These are phyloP conservation scores for Lineus longissimus DNA, from an alignment of 1,140 invertebrate species.

Conservation along the genomic window DNA sequence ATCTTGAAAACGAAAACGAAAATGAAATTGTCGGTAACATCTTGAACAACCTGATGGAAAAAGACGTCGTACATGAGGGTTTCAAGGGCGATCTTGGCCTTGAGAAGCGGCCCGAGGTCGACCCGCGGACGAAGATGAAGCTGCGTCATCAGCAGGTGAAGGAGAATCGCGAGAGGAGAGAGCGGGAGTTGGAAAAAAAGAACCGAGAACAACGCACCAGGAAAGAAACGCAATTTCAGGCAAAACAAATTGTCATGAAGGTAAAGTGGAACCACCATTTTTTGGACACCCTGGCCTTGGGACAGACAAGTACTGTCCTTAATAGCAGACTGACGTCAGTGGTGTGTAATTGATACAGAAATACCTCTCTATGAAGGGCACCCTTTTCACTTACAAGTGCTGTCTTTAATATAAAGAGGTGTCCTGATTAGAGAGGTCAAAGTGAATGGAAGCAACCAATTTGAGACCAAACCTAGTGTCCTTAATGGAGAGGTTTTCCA, in stretches of 20 bases:
- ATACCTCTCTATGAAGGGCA: no score
- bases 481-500: no score
- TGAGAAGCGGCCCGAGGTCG: slow-evolving; percentile 28
- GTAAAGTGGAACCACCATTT: slow-evolving; percentile 14
- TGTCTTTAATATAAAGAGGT: no score
- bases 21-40: slow-evolving; percentile 33
- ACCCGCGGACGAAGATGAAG: slow-evolving; percentile 41
- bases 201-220: slow-evolving; percentile 30
- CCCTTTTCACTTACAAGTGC: no score
- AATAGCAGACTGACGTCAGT: no score
- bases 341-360: no score
- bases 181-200: slow-evolving; percentile 33
- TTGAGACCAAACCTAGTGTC: no score
- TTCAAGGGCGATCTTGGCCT: slow-evolving; percentile 31
- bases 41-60: slow-evolving; percentile 37
- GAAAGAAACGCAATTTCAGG: slow-evolving; percentile 42
- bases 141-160: slow-evolving; percentile 44
- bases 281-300: background rate
- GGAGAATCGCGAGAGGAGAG: slow-evolving; percentile 46
- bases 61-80: slow-evolving; percentile 32
- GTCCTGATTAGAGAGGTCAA: no score
- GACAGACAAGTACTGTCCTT: no score
- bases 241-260: slow-evolving; percentile 41
- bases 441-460: no score
- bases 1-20: slow-evolving; percentile 30